Percentiles rank a stretch among this genome's conserved stretches.
Evolutionary conservation across 2,888 invertebrate species (phyloP).

Genomic region (Phyllotreta striolata): DNA sequence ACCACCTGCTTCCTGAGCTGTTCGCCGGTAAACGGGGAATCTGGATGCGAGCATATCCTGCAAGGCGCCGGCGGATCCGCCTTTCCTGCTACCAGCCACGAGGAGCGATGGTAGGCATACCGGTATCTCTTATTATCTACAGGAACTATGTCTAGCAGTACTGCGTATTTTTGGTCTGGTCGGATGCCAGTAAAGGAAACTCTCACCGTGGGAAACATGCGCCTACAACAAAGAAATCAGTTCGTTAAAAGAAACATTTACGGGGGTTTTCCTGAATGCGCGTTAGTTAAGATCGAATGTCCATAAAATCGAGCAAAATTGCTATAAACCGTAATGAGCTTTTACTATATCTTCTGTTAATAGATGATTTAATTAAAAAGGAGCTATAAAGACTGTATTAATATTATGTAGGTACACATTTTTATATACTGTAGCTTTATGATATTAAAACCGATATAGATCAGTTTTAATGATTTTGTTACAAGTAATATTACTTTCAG

Average conservation of each 20-base stretch:
- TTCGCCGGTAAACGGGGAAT: constrained; percentile 94
- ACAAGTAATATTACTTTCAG: neutral
- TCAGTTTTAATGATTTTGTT: constrained; percentile 13
- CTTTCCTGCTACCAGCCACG: constrained; percentile 98
- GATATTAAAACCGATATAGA: neutral
- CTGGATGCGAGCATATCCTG: constrained; percentile 94
- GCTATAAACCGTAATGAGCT: too few relatives aligned
- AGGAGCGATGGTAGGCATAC: constrained; percentile 98
- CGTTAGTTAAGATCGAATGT: too few relatives aligned
- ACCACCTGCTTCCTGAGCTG: constrained; percentile 96
- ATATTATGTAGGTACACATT: neutral
- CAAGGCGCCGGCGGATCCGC: constrained; percentile 96
- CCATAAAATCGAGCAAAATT: too few relatives aligned
- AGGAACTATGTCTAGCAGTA: constrained; percentile 95
- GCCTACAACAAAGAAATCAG: constrained; percentile 68
- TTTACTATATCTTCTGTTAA: too few relatives aligned
- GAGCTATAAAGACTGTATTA: constrained; percentile 10
- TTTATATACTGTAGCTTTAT: neutral
- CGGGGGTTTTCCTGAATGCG: too few relatives aligned
- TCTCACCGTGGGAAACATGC: constrained; percentile 98
- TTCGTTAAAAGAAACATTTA: constrained; percentile 17
- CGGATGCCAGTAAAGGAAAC: constrained; percentile 89
- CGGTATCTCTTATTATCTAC: constrained; percentile 96
- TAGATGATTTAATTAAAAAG: constrained; percentile 7
- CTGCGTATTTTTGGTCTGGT: constrained; percentile 86